Percentiles rank a stretch among this genome's conserved stretches.
Conservation (phyloP, 2,113 vertebrate genomes). For the Varanus salvator region DNA sequence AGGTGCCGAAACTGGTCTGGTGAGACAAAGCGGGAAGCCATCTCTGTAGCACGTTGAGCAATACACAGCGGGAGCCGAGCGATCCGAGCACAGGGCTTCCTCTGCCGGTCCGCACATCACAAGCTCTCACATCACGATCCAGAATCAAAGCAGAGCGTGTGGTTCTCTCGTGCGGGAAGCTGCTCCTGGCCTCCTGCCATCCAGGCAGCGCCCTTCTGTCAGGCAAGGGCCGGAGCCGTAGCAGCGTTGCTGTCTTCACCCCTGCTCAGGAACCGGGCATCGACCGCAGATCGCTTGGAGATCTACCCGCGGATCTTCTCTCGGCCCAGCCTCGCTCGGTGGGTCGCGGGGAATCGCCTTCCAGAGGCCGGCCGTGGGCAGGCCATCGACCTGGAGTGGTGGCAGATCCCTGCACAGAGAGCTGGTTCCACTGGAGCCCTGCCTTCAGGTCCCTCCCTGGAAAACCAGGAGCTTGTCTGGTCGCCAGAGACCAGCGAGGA, state of each 20-base stretch:
- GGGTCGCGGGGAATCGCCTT: background rate
- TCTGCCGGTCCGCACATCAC: background rate
- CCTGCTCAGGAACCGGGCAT: background rate
- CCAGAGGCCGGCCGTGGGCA: too few species aligned
- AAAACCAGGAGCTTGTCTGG: conserved; percentile 49
- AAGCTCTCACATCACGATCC: too few species aligned
- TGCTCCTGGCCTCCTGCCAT: background rate
- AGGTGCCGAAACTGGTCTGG: too few species aligned
- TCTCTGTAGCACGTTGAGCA: too few species aligned
- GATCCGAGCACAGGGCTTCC: background rate
- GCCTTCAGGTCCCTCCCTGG: conserved; percentile 50
- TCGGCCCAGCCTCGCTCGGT: background rate
- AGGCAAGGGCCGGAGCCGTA: background rate
- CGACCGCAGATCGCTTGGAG: background rate
- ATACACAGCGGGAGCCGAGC: too few species aligned
- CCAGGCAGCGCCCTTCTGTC: background rate
- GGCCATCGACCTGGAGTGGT: too few species aligned
- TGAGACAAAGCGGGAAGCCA: too few species aligned
- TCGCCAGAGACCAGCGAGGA: conserved; percentile 40
- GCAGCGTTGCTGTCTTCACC: background rate
- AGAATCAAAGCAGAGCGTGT: background rate
- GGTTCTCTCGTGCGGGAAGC: background rate
- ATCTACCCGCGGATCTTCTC: background rate
- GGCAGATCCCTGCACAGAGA: too few species aligned
- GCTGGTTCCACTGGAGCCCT: too few species aligned